Evolutionary conservation across 1,140 invertebrate genomes (phyloP).

Genomic region (Thaumatotibia leucotreta): DNA sequence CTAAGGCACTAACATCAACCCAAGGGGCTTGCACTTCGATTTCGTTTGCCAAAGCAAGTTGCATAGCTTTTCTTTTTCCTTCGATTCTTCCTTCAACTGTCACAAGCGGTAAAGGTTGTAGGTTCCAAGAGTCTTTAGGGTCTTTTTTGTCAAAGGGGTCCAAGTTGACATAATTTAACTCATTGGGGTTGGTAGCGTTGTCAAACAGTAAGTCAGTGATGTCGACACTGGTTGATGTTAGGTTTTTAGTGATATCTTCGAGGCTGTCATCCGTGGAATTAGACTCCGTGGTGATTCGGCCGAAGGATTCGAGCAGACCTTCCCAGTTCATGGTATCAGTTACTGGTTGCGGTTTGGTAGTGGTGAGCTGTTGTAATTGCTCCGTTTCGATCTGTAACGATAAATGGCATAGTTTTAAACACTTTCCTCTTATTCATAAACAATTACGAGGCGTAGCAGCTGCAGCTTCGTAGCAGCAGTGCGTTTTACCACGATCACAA

Average conservation of each 20-base stretch:
- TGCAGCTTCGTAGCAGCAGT: too few species aligned
- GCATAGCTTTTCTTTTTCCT: conserved; percentile 78
- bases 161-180: conserved; percentile 57
- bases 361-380: conserved; percentile 16
- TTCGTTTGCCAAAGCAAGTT: conserved; percentile 84
- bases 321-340: conserved; percentile 60
- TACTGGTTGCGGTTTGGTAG: conserved; percentile 24
- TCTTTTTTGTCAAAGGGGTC: conserved; percentile 39
- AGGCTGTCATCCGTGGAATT: conserved; percentile 62
- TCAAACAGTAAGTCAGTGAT: conserved; percentile 65
- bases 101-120: conserved; percentile 27
- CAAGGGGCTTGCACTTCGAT: conserved; percentile 84
- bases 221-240: conserved; percentile 49
- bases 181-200: conserved; percentile 42
- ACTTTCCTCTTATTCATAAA: too few species aligned
- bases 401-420: not conserved
- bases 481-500: too few species aligned
- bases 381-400: conserved; percentile 41
- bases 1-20: conserved; percentile 82
- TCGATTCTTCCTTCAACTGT: conserved; percentile 35
- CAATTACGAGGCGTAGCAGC: too few species aligned
- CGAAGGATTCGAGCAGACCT: conserved; percentile 63
- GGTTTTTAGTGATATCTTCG: conserved; percentile 51
- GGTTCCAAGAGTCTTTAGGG: conserved; percentile 41
- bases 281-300: conserved; percentile 65